Percentiles rank a stretch among this genome's conserved stretches.
Evolutionary conservation across 2,113 vertebrate species (phyloP).

Genomic region (Embiotoca jacksoni): DNA sequence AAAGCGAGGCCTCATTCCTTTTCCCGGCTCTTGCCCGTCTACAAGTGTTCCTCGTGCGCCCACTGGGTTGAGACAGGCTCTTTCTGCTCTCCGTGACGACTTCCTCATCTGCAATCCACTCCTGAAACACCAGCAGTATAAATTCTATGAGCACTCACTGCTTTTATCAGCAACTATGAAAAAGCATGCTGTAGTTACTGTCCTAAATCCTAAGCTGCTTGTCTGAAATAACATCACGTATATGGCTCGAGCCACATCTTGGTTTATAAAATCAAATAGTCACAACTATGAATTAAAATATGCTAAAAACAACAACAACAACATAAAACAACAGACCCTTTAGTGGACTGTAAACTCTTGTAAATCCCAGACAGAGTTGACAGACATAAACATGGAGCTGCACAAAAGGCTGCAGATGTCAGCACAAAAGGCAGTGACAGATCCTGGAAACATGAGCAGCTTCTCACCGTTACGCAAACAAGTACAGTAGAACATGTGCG

Average conservation of each 20-base stretch:
- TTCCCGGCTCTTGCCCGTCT: neutral
- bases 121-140: constrained; percentile 33
- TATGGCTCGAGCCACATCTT: too few relatives aligned
- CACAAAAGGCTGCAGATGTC: neutral
- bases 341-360: neutral
- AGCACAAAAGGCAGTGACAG: constrained; percentile 33
- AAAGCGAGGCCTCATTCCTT: constrained; percentile 19
- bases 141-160: neutral
- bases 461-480: constrained; percentile 19
- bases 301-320: too few relatives aligned
- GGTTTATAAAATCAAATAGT: too few relatives aligned
- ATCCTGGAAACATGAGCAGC: constrained; percentile 53
- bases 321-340: neutral
- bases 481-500: neutral
- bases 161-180: neutral
- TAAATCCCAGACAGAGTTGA: constrained; percentile 24
- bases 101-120: neutral
- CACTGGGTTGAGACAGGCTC: neutral
- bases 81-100: neutral
- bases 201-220: too few relatives aligned
- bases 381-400: constrained; percentile 8
- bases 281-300: neutral
- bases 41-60: neutral
- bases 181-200: too few relatives aligned
- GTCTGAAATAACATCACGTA: too few relatives aligned